Percentiles rank a stretch among this genome's conserved stretches.
phyloP scores from a whole-genome alignment of 2,888 invertebrate genomes.

The Sialis lutaria region DNA sequence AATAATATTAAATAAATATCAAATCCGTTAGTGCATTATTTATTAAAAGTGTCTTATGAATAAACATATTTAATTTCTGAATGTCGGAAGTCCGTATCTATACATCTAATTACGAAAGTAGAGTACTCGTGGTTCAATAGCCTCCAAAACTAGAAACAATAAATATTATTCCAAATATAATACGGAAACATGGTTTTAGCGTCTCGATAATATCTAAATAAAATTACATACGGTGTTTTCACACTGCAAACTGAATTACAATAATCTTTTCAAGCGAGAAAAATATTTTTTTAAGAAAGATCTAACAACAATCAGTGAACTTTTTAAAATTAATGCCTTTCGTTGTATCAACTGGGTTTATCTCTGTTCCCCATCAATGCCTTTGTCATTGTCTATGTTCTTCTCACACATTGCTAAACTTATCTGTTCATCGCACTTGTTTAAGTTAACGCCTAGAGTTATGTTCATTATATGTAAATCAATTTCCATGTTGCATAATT shows the following conservation, averaged over 20 bases:
- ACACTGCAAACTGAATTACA: neutral
- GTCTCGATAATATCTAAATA: neutral
- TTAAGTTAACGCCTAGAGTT: slow-evolving; percentile 6
- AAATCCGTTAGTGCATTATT: too few species aligned
- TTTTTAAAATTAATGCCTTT: too few species aligned
- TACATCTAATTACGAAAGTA: too few species aligned
- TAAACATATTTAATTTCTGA: too few species aligned
- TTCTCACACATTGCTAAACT: slow-evolving; percentile 2
- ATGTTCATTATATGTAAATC: slow-evolving; percentile 19
- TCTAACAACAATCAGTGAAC: too few species aligned
- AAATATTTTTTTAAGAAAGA: neutral
- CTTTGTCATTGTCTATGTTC: slow-evolving; percentile 4
- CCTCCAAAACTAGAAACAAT: too few species aligned
- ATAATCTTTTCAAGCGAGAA: neutral
- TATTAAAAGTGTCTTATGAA: too few species aligned
- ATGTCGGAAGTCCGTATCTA: too few species aligned
- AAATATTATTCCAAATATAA: neutral
- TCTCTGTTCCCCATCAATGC: neutral
- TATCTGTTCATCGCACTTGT: slow-evolving; percentile 4
- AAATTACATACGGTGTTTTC: neutral
- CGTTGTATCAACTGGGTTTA: too few species aligned
- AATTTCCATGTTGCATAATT: slow-evolving; percentile 16
- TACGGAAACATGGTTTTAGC: neutral
- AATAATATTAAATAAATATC: too few species aligned
- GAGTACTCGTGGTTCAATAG: too few species aligned